Conservation (phyloP, 2,113 vertebrate genomes). For the Gnathonemus longibarbis region DNA sequence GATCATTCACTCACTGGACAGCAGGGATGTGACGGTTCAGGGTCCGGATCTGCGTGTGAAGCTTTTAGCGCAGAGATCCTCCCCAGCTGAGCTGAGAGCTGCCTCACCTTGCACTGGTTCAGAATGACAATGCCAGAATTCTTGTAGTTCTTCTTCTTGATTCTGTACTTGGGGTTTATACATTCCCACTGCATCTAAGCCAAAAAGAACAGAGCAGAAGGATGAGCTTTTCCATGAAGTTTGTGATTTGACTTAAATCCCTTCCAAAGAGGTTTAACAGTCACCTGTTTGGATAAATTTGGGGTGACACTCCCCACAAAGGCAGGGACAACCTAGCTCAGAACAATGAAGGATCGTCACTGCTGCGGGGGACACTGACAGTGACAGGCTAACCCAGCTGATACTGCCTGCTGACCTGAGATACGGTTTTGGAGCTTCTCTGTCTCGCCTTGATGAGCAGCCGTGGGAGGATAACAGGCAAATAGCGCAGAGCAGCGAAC, state of each 20-base stretch:
- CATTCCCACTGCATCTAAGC: conserved; percentile 93
- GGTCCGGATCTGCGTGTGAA: neutral
- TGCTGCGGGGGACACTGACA: neutral
- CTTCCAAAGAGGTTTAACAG: neutral
- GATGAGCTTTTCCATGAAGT: neutral
- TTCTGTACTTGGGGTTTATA: conserved; percentile 91
- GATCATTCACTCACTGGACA: neutral
- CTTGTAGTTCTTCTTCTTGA: conserved; percentile 96
- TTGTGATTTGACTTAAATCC: conserved; percentile 21
- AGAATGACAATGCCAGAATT: conserved; percentile 95
- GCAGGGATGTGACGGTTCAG: neutral
- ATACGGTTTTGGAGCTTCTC: conserved; percentile 19
- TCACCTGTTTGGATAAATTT: neutral
- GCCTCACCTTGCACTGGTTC: conserved; percentile 88
- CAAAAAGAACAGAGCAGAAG: conserved; percentile 14
- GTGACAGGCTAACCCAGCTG: neutral
- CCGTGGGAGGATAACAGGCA: neutral
- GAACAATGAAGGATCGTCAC: conserved; percentile 14
- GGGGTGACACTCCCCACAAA: neutral
- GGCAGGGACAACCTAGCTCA: conserved; percentile 2
- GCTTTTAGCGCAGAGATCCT: neutral
- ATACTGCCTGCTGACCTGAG: conserved; percentile 23
- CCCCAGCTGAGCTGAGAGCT: neutral
- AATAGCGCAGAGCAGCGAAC: neutral
- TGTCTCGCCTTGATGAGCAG: conserved; percentile 12